phyloP scores from a whole-genome alignment of 2,113 vertebrate species.

The Notiomystis cincta region DNA sequence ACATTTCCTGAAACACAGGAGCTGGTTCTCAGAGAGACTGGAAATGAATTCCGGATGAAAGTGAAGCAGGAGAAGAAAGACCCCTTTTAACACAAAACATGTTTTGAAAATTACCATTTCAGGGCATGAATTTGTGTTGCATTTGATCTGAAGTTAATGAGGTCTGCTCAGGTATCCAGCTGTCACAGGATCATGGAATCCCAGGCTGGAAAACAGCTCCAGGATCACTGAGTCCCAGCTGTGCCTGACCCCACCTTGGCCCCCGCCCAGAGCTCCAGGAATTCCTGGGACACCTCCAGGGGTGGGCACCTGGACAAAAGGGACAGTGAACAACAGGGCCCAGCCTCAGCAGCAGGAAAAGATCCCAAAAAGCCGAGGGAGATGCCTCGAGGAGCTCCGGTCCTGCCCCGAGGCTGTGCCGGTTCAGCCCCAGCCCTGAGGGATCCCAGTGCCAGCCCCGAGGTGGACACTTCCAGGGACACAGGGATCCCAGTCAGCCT shows the following conservation, averaged over 20 bases:
- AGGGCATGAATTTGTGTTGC: not conserved
- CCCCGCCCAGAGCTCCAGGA: not conserved
- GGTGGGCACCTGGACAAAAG: not conserved
- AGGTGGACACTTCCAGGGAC: too few species aligned
- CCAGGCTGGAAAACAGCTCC: not conserved
- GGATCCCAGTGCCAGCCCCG: not conserved
- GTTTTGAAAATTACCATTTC: not conserved
- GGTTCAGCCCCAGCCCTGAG: not conserved
- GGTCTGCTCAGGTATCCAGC: not conserved
- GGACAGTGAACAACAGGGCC: not conserved
- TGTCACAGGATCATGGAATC: not conserved
- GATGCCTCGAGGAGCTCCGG: not conserved
- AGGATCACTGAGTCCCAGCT: rapidly evolving
- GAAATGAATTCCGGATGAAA: not conserved
- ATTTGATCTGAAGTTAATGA: not conserved
- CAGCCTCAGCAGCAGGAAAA: not conserved
- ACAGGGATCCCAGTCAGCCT: too few species aligned
- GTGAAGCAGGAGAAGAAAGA: not conserved
- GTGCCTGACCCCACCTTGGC: not conserved
- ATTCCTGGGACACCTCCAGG: not conserved
- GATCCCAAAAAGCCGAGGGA: not conserved
- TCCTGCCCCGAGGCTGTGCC: not conserved
- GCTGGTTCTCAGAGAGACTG: not conserved
- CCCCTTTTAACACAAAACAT: not conserved
- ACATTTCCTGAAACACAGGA: not conserved